Conservation (phyloP, 2,888 invertebrate species). For the Diabrotica balteata region DNA sequence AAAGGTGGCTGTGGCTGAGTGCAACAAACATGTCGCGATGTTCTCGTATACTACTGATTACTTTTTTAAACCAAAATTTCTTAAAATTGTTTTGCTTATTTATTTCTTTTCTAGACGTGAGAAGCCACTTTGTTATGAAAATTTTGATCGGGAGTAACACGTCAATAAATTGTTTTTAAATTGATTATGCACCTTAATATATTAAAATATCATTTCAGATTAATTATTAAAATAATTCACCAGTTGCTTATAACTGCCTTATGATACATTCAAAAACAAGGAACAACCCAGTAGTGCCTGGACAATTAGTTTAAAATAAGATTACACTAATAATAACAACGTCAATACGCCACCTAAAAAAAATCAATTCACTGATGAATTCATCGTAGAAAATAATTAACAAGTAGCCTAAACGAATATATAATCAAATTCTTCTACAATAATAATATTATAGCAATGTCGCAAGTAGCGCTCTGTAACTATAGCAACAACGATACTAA, state of each 20-base stretch:
- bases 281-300: slow-evolving; percentile 51
- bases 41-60: no score
- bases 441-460: slow-evolving; percentile 61
- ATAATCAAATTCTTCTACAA: slow-evolving; percentile 2
- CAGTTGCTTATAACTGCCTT: slow-evolving; percentile 43
- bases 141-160: no score
- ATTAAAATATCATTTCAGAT: slow-evolving; percentile 29
- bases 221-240: slow-evolving; percentile 24
- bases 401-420: slow-evolving; percentile 21
- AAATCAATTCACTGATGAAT: no score
- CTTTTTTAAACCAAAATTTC: no score
- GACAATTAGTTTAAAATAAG: slow-evolving; percentile 20
- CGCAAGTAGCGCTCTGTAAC: slow-evolving; percentile 77
- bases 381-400: not conserved
- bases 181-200: no score
- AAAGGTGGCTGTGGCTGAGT: no score
- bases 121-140: no score
- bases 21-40: no score
- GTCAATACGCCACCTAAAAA: slow-evolving; percentile 24
- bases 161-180: no score
- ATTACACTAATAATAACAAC: slow-evolving; percentile 13
- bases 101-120: no score
- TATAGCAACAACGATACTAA: slow-evolving; percentile 68
- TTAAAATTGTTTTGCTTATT: no score
- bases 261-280: slow-evolving; percentile 32